Evolutionary conservation across 1,140 invertebrate genomes (phyloP).

Genomic region (Neodiprion fabricii): DNA sequence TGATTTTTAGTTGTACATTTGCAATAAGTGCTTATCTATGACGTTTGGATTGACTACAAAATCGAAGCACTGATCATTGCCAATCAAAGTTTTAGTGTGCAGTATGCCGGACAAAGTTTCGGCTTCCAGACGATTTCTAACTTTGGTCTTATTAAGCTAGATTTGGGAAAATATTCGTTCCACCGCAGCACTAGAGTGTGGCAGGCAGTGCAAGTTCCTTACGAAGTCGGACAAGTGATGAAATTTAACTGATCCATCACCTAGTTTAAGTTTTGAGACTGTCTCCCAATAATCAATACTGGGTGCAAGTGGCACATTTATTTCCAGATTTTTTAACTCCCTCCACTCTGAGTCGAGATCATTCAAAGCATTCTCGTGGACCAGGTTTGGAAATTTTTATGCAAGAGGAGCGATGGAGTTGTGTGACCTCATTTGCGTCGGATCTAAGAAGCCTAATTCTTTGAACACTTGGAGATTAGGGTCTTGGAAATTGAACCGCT

Average conservation of each 20-base stretch:
- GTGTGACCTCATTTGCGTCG: neutral
- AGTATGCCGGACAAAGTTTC: slow-evolving; percentile 15
- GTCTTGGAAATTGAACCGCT: slow-evolving; percentile 17
- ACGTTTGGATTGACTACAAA: neutral
- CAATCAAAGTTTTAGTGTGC: slow-evolving; percentile 16
- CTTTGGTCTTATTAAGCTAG: slow-evolving; percentile 15
- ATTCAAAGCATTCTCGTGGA: neutral
- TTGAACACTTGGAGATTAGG: neutral
- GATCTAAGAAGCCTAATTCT: neutral
- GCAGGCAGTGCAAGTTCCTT: neutral
- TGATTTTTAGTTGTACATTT: too few relatives aligned
- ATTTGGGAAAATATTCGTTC: slow-evolving; percentile 18
- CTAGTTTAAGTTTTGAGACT: neutral
- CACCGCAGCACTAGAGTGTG: slow-evolving; percentile 16
- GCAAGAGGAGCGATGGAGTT: neutral
- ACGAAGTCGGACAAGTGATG: neutral
- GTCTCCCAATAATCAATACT: neutral
- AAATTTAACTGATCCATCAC: neutral
- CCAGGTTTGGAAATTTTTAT: neutral
- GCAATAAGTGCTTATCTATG: too few relatives aligned
- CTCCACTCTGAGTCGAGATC: neutral
- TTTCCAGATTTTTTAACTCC: neutral
- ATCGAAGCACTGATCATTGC: slow-evolving; percentile 14
- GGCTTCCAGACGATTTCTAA: slow-evolving; percentile 12
- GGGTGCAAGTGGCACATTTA: neutral